phyloP scores from a whole-genome alignment of 37 sponge, comb jelly and placozoan species.

The Chondrilla cf. caribensis region DNA sequence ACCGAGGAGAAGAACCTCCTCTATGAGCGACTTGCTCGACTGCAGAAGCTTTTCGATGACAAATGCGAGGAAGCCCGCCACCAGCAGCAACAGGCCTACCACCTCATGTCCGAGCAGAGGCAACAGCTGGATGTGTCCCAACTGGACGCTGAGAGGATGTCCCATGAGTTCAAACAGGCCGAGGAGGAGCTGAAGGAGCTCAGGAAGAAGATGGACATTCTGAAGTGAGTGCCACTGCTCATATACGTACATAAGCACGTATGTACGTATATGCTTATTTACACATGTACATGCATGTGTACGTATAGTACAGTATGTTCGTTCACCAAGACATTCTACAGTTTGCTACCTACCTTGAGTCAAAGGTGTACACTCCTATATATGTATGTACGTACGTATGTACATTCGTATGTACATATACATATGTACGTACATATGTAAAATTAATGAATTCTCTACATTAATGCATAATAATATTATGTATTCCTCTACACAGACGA shows the following conservation, averaged over 20 bases:
- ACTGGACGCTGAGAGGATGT: conserved; percentile 24
- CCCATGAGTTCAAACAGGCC: conserved; percentile 31
- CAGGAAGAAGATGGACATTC: conserved; percentile 37
- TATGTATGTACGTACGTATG: too few species aligned
- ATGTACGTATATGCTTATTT: background rate
- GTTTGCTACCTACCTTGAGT: too few species aligned
- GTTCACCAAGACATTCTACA: too few species aligned
- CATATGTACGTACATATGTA: background rate
- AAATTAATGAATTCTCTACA: background rate
- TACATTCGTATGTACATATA: background rate
- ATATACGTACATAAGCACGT: background rate
- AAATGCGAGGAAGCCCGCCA: conserved; percentile 36
- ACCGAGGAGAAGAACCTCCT: conserved; percentile 31
- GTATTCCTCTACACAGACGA: background rate
- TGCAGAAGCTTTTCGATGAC: conserved; percentile 37
- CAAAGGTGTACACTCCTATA: too few species aligned
- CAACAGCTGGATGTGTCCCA: conserved; percentile 41
- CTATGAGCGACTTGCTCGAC: conserved; percentile 3
- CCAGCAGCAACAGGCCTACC: conserved; percentile 35
- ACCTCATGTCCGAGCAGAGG: conserved; percentile 21
- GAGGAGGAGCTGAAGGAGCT: conserved; percentile 41
- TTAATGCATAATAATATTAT: too few species aligned
- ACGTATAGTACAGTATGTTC: too few species aligned
- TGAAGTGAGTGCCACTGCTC: conserved; percentile 25
- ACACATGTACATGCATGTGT: too few species aligned